A percentile compares a stretch with the other conserved stretches of the same genome.
phyloP scores from a whole-genome alignment of 2,888 invertebrate genomes.

The Crioceris asparagi region DNA sequence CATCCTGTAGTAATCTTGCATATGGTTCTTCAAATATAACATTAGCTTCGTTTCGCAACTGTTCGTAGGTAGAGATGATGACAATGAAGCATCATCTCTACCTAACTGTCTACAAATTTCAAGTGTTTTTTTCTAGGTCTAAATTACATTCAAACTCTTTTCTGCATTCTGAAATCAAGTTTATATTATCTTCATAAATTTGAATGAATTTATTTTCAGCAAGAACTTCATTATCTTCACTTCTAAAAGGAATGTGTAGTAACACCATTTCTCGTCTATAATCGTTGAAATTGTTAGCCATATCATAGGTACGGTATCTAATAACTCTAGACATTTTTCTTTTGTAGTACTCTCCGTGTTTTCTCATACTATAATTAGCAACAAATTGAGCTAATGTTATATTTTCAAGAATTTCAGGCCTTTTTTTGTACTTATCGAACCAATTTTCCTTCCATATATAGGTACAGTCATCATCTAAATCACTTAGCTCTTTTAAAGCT shows the following conservation, averaged over 20 bases:
- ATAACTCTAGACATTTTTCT: conserved; percentile 26
- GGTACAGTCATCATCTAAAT: conserved; percentile 28
- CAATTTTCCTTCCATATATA: conserved; percentile 36
- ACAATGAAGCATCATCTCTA: not conserved
- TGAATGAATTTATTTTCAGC: conserved; percentile 28
- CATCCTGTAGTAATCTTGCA: not conserved
- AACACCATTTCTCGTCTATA: conserved; percentile 31
- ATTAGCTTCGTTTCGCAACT: not conserved
- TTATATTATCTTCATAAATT: conserved; percentile 25
- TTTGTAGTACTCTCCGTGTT: conserved; percentile 8
- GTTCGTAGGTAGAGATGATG: too few relatives aligned
- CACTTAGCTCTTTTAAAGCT: conserved; percentile 27
- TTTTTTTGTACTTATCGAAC: conserved; percentile 34
- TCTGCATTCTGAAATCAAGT: conserved; percentile 21
- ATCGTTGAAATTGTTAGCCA: conserved; percentile 25
- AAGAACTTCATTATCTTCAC: conserved; percentile 31
- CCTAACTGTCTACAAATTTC: conserved; percentile 33
- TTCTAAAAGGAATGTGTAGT: conserved; percentile 28
- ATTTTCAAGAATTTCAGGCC: conserved; percentile 29
- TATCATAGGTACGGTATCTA: conserved; percentile 31
- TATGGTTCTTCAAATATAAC: not conserved
- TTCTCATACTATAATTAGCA: conserved; percentile 21
- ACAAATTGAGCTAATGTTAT: conserved; percentile 34
- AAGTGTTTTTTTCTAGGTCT: conserved; percentile 26
- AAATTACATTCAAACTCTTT: conserved; percentile 29